Base-by-base conservation (phyloP, 2,113 vertebrate species). In the Callocephalon fimbriatum region DNA sequence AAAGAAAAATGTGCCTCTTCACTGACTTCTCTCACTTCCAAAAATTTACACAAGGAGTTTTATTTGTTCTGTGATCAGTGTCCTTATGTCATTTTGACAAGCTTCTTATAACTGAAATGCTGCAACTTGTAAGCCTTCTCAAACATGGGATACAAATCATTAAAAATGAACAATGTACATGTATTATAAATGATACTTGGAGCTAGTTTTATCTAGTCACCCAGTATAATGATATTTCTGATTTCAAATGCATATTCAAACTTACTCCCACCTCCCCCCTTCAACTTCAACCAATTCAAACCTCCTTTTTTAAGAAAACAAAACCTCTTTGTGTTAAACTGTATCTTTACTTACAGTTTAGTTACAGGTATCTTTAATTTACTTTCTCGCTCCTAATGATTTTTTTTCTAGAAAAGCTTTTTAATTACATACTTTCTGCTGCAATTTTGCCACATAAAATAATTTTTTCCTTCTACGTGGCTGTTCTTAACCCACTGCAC, bases 1-100 rank as follows among this genome's bases (percentile, higher is more conserved):
- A 75, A 95, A 85, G 66, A 93, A 94, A 93, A 94, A 92, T 73
- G 48, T 86, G 37, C 21, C 48, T 88, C 48, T 92, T 85, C 56
- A 68, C 22, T 93, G 51, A 72, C 68, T 15, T 19, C 61, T 71
- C 29, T 71, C 62, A 58, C 77, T 94, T 72, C 26, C 48, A 81
- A 73, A 95, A 90, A 65, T 68, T 44, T 92, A 67, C 37, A 75
- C 70, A 82, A 65, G 72, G 40, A 90, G 67, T 93, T 94, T 67
- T 92, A 90, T 88, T 94, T 93, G 51, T 67, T 84, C 56, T 38
- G 11, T 82, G 74, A 92, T 88, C 51, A 82, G 21, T 48, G 62
- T 93, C 88, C 58, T 93, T 48, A 29, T 65, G 71, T 70, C 66
- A 92, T n/a, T 90, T 86, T 76, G 66, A 75, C 71, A 83, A 61